These are phyloP conservation scores for Platanista minor DNA, from an alignment of 2,113 vertebrate species.

Conservation along the genomic window DNA sequence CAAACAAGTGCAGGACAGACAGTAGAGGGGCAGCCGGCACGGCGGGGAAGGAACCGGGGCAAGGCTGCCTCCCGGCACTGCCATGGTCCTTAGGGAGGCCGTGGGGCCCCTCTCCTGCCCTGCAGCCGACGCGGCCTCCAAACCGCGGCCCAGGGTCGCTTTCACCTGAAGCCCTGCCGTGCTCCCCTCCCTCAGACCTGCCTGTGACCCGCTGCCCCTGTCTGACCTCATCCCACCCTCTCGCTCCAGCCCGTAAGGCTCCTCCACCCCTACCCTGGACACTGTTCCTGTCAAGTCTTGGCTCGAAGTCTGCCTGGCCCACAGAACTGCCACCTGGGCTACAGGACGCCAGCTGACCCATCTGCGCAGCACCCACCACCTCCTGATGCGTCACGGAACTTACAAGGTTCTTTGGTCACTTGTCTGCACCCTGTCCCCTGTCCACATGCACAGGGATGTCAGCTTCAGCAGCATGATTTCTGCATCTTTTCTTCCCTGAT, in stretches of 20 bases:
- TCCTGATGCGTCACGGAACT: accelerated
- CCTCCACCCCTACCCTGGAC: too few species aligned
- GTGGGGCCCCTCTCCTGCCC: background rate
- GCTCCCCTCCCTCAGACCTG: background rate
- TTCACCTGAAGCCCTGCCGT: background rate
- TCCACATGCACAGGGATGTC: too few species aligned
- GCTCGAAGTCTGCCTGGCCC: background rate
- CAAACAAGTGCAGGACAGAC: background rate
- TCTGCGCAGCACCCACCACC: background rate
- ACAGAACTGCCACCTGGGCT: background rate
- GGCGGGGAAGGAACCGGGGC: background rate
- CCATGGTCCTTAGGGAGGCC: background rate
- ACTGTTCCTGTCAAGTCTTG: background rate
- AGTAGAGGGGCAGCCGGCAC: background rate
- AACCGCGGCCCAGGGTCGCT: background rate
- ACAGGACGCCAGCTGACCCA: background rate
- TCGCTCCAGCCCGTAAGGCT: background rate
- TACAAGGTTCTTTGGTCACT: background rate
- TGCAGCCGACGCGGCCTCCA: background rate
- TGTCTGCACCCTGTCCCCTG: background rate
- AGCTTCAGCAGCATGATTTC: background rate
- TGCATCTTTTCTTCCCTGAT: background rate
- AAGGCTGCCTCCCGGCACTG: background rate
- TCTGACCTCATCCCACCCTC: background rate
- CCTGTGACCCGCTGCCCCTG: background rate